These are phyloP conservation scores for Rhodeus uyekii DNA, from an alignment of 2,797 vertebrate species.

Conservation along the genomic window DNA sequence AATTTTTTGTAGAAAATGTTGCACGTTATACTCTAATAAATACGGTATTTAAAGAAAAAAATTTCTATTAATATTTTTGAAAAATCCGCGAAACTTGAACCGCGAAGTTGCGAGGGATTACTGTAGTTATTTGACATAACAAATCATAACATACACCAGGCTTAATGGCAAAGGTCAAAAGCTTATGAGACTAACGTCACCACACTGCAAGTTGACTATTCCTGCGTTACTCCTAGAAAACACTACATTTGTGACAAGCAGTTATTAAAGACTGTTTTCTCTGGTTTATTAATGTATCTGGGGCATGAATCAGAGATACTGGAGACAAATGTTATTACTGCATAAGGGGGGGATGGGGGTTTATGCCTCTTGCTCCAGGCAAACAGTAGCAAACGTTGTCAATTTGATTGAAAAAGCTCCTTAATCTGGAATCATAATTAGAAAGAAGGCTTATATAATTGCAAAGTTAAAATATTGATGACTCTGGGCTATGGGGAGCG, in stretches of 20 bases:
- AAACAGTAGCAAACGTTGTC: slow-evolving; percentile 67
- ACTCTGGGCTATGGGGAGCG: slow-evolving; percentile 63
- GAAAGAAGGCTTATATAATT: slow-evolving; percentile 74
- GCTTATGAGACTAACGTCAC: background rate
- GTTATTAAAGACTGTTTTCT: slow-evolving; percentile 57
- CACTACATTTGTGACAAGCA: slow-evolving; percentile 55
- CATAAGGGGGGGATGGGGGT: slow-evolving; percentile 42
- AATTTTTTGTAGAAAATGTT: too few species aligned
- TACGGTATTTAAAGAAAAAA: too few species aligned
- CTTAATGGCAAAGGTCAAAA: background rate
- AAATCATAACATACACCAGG: background rate
- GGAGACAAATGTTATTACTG: slow-evolving; percentile 52
- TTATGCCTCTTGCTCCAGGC: slow-evolving; percentile 57
- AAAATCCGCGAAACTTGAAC: too few species aligned
- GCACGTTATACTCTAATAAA: too few species aligned
- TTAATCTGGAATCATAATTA: slow-evolving; percentile 81
- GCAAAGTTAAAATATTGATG: slow-evolving; percentile 75
- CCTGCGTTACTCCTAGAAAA: slow-evolving; percentile 30
- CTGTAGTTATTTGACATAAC: background rate
- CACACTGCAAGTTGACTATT: background rate
- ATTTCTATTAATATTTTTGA: too few species aligned
- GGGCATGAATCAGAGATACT: slow-evolving; percentile 46
- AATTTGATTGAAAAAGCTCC: slow-evolving; percentile 73
- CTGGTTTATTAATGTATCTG: slow-evolving; percentile 42
- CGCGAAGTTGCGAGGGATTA: too few species aligned